Conservation (phyloP, 2,113 vertebrate species). For the Cavia aperea region DNA sequence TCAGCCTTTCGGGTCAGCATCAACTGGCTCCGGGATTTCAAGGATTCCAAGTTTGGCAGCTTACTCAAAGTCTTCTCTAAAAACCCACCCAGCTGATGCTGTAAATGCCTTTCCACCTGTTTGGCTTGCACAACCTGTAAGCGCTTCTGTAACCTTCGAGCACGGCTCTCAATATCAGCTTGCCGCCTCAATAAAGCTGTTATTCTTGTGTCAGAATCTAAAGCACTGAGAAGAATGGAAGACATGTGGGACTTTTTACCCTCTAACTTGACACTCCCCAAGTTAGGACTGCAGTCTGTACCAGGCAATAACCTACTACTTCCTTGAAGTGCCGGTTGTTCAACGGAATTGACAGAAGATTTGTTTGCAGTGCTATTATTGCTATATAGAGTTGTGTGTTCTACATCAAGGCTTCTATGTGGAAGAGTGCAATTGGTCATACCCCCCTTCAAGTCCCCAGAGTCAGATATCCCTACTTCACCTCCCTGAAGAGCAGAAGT, state of each 20-base stretch:
- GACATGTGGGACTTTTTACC: slow-evolving; percentile 74
- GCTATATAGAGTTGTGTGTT: slow-evolving; percentile 75
- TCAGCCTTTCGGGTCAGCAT: slow-evolving; percentile 86
- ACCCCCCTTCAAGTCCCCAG: slow-evolving; percentile 78
- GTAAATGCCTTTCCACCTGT: slow-evolving; percentile 96
- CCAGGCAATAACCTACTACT: slow-evolving; percentile 68
- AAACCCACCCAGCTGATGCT: slow-evolving; percentile 94
- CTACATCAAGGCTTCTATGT: slow-evolving; percentile 79
- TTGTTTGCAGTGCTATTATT: slow-evolving; percentile 80
- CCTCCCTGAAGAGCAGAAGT: slow-evolving; percentile 69
- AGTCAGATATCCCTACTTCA: slow-evolving; percentile 77
- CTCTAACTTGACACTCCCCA: slow-evolving; percentile 75
- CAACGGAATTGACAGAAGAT: slow-evolving; percentile 71
- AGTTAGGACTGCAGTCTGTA: slow-evolving; percentile 53
- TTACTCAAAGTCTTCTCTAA: slow-evolving; percentile 87
- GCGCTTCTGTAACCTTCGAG: slow-evolving; percentile 91
- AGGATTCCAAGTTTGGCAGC: slow-evolving; percentile 79
- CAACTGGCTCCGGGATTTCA: slow-evolving; percentile 78
- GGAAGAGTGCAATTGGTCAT: slow-evolving; percentile 84
- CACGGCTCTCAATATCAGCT: slow-evolving; percentile 87
- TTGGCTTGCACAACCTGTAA: slow-evolving; percentile 97
- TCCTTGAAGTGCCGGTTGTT: slow-evolving; percentile 76
- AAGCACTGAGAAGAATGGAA: slow-evolving; percentile 72
- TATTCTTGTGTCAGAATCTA: slow-evolving; percentile 85
- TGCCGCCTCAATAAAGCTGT: slow-evolving; percentile 87